phyloP scores from a whole-genome alignment of 2,113 vertebrate genomes.

The Atlantisia rogersi region DNA sequence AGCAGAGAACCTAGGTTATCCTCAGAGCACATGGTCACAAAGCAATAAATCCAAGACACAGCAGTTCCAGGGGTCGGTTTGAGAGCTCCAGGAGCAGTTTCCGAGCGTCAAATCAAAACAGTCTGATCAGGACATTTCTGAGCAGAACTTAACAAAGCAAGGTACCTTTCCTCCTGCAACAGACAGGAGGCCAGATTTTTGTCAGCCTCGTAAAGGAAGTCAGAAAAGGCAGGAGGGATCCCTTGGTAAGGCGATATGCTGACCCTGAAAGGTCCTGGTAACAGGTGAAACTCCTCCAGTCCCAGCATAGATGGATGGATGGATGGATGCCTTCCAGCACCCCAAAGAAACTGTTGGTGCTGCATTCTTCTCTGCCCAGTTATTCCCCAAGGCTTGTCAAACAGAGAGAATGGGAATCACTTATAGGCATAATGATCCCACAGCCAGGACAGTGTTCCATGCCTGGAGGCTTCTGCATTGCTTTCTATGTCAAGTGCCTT shows the following conservation, averaged over 20 bases:
- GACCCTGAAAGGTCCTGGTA: background rate
- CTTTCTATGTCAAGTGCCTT: constrained; percentile 25
- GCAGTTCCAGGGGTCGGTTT: background rate
- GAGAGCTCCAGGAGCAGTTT: background rate
- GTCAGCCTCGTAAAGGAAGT: background rate
- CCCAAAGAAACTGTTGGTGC: background rate
- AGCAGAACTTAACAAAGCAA: background rate
- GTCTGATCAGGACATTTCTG: background rate
- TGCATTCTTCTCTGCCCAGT: constrained; percentile 22
- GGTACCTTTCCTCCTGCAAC: background rate
- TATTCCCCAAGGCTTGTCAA: constrained; percentile 38
- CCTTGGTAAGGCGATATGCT: background rate
- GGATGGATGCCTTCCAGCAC: background rate
- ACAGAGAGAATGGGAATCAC: background rate
- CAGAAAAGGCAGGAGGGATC: background rate
- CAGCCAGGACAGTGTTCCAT: background rate
- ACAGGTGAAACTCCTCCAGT: background rate
- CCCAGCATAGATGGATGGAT: background rate
- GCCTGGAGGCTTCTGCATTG: constrained; percentile 37
- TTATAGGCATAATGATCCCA: background rate
- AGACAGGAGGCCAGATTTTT: background rate
- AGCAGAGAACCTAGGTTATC: background rate
- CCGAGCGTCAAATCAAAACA: background rate
- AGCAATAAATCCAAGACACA: background rate
- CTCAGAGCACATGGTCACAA: background rate